phyloP scores from a whole-genome alignment of 2,797 vertebrate species.

The Platyrinchus mystaceus region DNA sequence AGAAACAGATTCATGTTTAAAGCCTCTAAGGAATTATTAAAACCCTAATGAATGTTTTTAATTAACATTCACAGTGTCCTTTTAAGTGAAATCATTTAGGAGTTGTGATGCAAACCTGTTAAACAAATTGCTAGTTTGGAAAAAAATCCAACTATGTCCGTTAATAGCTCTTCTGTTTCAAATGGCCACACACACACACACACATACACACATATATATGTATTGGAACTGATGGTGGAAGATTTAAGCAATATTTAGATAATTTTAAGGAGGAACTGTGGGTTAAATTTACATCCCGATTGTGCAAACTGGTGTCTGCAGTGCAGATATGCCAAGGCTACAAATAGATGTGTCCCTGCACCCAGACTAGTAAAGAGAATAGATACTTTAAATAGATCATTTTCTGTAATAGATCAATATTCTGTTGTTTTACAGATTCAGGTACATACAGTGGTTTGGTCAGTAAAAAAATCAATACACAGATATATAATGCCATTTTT shows the following conservation, averaged over 20 bases:
- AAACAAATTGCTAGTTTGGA: conserved; percentile 35
- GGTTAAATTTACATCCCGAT: not conserved
- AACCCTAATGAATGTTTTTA: conserved; percentile 53
- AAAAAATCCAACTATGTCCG: not conserved
- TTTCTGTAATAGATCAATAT: conserved; percentile 44
- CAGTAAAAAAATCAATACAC: conserved; percentile 34
- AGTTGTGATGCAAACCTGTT: conserved; percentile 30
- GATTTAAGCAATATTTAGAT: not conserved
- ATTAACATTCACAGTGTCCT: conserved; percentile 49
- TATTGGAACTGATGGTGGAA: not conserved
- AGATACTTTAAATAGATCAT: conserved; percentile 18
- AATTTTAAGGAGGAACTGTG: not conserved
- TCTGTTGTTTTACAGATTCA: conserved; percentile 34
- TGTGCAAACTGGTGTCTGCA: not conserved
- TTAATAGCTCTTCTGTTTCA: conserved; percentile 6
- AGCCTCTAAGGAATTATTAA: conserved; percentile 53
- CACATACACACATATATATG: not conserved
- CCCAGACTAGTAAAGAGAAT: not conserved
- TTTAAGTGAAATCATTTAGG: conserved; percentile 38
- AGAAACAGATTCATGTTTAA: conserved; percentile 35
- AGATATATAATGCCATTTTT: not conserved
- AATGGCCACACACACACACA: not conserved
- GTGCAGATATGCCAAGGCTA: not conserved
- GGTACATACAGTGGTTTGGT: not conserved
- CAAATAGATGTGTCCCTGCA: not conserved